A percentile compares a stretch with the other conserved stretches of the same genome.
These are phyloP conservation scores for Orthonychiurus folsomi DNA, from an alignment of 2,888 invertebrate genomes.

Conservation along the genomic window DNA sequence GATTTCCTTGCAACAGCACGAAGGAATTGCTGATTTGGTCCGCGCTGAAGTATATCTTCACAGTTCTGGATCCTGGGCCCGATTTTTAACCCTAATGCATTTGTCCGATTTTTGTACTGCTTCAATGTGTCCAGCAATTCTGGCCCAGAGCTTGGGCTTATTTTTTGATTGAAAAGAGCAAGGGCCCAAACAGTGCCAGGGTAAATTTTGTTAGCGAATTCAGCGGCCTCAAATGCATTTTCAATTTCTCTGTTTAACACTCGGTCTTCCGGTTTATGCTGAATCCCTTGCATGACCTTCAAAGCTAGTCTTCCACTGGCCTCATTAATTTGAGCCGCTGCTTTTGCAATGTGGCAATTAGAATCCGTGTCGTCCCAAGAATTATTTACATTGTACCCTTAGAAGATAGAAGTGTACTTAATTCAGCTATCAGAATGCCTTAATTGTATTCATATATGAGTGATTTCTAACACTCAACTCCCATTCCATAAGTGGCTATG, in stretches of 20 bases:
- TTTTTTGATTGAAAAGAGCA: constrained; percentile 19
- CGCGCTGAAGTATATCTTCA: neutral
- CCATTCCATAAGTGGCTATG: constrained; percentile 27
- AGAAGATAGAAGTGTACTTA: neutral
- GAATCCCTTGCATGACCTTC: constrained; percentile 21
- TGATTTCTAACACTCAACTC: too few species aligned
- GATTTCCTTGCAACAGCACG: constrained; percentile 12
- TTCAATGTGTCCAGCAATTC: neutral
- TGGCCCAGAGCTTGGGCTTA: neutral
- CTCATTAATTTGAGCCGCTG: constrained; percentile 21
- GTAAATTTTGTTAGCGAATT: constrained; percentile 21
- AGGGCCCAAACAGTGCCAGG: constrained; percentile 27
- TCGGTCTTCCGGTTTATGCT: constrained; percentile 13
- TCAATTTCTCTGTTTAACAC: constrained; percentile 17
- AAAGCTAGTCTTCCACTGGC: constrained; percentile 5
- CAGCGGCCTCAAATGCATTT: constrained; percentile 23
- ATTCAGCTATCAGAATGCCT: neutral
- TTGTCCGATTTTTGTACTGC: constrained; percentile 2
- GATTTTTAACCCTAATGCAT: constrained; percentile 12
- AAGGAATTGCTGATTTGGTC: neutral
- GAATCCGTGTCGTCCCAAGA: constrained; percentile 3
- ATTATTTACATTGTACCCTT: constrained; percentile 5
- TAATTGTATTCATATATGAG: too few species aligned
- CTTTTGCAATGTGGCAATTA: constrained; percentile 6
- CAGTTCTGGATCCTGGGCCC: constrained; percentile 22